Evolutionary conservation across 2,888 invertebrate genomes (phyloP), one percentile per base, ranked within the genome.

Genomic region (Pycnomerus fuliginosus): DNA sequence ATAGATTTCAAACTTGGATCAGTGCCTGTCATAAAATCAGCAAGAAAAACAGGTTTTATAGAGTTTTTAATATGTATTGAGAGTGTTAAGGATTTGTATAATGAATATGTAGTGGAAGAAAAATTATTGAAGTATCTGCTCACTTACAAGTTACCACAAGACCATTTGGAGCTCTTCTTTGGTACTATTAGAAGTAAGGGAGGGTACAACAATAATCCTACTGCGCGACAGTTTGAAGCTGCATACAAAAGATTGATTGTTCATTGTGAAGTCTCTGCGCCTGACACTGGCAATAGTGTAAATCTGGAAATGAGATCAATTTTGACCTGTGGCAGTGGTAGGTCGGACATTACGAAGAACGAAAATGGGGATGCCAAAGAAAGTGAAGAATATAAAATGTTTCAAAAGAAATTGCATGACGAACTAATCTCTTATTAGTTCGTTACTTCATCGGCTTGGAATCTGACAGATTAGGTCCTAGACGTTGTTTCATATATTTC

Each of bases 191-290:
- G 52, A 11, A 36, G 44, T 2, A 44, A 31, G 39, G 53, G 53
- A 2, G 53, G 52, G 3, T 53, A 44, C 34, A 53, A 53, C 32
- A 53, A 52, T 24, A 53, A 53, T 37, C 53, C 53, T 2, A 52
- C 51, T n/a, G 37, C 33, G 10, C 23, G 49, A 7, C 52, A 53
- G 14, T 52, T 53, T 38, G 33, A 23, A 7, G 33, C 38, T 3
- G 44, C 52, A 1, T 53, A 53, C 29, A 52, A 52, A 39, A 46
- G 47, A 34, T 25, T 53, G n/a, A 30, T 52, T 12, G 31, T 49
- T 11, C 3, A 41, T 17, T 42, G 31, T 10, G 51, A 46, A 37
- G 24, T 52, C 12, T 33, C 43, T 1, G 39, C 32, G n/a, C 33
- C 32, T 27, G 49, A 39, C n/a, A 20, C 43, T 16, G 51, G 48